These are phyloP conservation scores for Cebidichthys violaceus DNA, from an alignment of 2,113 vertebrate genomes.

Conservation along the genomic window DNA sequence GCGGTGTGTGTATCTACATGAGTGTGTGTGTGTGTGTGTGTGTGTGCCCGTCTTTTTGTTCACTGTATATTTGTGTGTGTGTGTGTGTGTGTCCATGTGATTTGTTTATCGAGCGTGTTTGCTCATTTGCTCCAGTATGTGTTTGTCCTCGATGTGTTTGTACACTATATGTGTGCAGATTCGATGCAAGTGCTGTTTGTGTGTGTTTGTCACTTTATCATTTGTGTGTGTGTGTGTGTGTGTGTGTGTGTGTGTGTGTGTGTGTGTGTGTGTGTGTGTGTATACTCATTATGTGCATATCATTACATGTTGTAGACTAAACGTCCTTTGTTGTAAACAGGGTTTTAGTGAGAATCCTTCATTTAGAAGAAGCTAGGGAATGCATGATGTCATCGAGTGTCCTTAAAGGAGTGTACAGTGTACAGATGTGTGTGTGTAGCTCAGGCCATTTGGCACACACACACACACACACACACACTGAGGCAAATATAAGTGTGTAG, in stretches of 20 bases:
- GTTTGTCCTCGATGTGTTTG: not conserved
- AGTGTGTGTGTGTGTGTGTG: not conserved
- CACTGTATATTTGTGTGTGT: not conserved
- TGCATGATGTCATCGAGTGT: not conserved
- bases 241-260: constrained; percentile 5
- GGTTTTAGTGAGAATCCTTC: constrained; percentile 1
- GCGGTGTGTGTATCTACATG: not conserved
- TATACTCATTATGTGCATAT: not conserved
- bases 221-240: constrained; percentile 7
- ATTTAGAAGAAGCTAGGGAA: not conserved
- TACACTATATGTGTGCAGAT: not conserved
- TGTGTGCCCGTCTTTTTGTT: not conserved
- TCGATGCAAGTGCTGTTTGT: not conserved
- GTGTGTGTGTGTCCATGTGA: not conserved
- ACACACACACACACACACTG: constrained; percentile 37
- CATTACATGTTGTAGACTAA: not conserved
- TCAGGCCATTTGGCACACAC: constrained; percentile 47
- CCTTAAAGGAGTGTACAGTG: not conserved
- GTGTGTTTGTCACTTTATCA: not conserved
- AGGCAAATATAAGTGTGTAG: constrained; percentile 48
- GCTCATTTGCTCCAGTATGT: not conserved
- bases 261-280: constrained; percentile 3
- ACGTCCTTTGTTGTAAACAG: not conserved
- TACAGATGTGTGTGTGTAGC: not conserved
- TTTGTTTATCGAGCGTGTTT: constrained; percentile 14